Conservation (phyloP, 1,140 invertebrate genomes). For the Cecropterus lyciades region DNA sequence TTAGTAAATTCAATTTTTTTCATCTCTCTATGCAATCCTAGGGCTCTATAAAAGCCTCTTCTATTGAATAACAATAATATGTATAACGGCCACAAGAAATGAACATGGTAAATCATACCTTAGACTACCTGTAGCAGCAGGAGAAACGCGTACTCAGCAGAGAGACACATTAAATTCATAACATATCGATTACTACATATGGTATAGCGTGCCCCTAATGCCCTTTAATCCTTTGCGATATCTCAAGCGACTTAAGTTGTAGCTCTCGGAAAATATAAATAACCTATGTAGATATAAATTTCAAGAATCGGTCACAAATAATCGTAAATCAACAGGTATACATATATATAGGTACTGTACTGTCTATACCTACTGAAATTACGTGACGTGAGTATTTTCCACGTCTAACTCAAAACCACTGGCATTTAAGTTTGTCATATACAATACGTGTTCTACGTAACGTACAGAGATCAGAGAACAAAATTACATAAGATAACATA, state of each 20-base stretch:
- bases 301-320: conserved; percentile 6
- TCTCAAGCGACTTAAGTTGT: conserved; percentile 5
- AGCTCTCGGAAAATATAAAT: conserved; percentile 20
- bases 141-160: neutral
- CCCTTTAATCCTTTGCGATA: conserved; percentile 12
- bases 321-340: neutral
- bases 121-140: neutral
- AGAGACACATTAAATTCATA: conserved; percentile 1
- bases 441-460: conserved; percentile 19
- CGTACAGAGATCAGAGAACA: conserved; percentile 22
- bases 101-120: too few species aligned
- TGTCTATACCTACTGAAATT: conserved; percentile 2
- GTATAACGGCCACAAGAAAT: too few species aligned
- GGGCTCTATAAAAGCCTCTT: too few species aligned
- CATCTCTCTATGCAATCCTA: too few species aligned
- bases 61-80: too few species aligned
- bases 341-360: neutral
- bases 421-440: conserved; percentile 28
- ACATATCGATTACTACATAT: conserved; percentile 1
- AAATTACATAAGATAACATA: conserved; percentile 33
- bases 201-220: conserved; percentile 1
- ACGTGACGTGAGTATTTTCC: conserved; percentile 23
- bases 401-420: conserved; percentile 16
- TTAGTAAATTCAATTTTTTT: too few species aligned
- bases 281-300: conserved; percentile 14